Conservation (phyloP, 2,888 invertebrate genomes). For the Tenodera sinensis region DNA sequence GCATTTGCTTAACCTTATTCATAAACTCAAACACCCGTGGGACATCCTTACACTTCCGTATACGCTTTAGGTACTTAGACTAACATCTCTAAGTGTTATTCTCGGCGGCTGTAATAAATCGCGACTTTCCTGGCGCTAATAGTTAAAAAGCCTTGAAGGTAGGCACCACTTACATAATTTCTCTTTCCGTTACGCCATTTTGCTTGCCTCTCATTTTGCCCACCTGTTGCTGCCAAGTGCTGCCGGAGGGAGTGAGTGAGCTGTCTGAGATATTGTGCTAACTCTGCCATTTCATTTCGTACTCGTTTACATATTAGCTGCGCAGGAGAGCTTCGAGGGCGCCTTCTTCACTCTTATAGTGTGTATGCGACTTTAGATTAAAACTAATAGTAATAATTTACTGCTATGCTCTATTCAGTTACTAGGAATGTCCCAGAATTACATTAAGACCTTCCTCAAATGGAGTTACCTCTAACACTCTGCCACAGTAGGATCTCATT, state of each 20-base stretch:
- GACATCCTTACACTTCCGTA: too few relatives aligned
- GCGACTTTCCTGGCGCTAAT: not conserved
- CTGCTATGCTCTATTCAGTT: too few relatives aligned
- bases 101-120: not conserved
- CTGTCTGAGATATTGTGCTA: not conserved
- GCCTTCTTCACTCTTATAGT: not conserved
- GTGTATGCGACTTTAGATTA: not conserved
- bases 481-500: too few relatives aligned
- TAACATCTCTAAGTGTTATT: not conserved
- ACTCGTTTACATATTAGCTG: not conserved
- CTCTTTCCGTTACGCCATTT: not conserved
- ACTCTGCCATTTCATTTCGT: not conserved
- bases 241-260: not conserved
- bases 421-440: too few relatives aligned
- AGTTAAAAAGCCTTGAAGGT: not conserved
- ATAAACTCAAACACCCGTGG: not conserved
- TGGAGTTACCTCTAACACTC: too few relatives aligned
- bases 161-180: not conserved
- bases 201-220: not conserved
- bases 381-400: not conserved
- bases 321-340: not conserved
- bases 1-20: not conserved
- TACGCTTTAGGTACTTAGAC: too few relatives aligned
- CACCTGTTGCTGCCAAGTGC: not conserved
- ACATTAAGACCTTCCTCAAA: too few relatives aligned